Conservation (phyloP, 2,797 vertebrate genomes). For the Loriculus beryllinus region DNA sequence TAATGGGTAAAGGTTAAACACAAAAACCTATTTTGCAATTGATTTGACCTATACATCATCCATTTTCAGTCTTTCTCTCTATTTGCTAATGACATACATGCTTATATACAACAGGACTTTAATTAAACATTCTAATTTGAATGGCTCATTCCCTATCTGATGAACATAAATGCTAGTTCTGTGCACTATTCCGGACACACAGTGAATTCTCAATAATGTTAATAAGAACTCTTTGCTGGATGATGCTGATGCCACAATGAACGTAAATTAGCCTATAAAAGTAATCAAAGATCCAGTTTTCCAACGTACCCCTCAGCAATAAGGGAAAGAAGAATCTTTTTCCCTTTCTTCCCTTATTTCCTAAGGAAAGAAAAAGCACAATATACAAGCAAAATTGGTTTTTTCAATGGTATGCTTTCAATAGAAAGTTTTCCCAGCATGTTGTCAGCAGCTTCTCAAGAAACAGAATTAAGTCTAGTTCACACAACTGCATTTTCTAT, state of each 20-base stretch:
- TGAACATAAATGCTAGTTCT: neutral
- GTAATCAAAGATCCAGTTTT: constrained; percentile 1
- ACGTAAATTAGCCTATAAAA: neutral
- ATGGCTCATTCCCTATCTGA: neutral
- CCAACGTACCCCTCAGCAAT: neutral
- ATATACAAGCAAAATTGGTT: neutral
- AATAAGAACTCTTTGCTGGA: neutral
- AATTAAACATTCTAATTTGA: neutral
- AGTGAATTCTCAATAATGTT: neutral
- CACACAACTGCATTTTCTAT: neutral
- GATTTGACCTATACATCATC: constrained; percentile 46
- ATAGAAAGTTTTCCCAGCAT: neutral
- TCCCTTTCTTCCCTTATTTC: neutral
- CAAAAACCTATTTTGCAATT: neutral
- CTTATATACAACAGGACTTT: neutral
- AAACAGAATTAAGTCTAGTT: neutral
- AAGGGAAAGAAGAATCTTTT: neutral
- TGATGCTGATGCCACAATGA: neutral
- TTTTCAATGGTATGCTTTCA: constrained; percentile 1
- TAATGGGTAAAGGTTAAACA: neutral
- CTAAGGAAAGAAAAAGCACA: constrained; percentile 17
- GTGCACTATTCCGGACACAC: neutral
- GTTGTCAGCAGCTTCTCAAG: constrained; percentile 1
- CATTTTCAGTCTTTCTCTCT: neutral
- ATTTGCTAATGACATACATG: neutral